Conservation (phyloP, 64 coral and sea anemone species). For the Acropora tenuis region DNA sequence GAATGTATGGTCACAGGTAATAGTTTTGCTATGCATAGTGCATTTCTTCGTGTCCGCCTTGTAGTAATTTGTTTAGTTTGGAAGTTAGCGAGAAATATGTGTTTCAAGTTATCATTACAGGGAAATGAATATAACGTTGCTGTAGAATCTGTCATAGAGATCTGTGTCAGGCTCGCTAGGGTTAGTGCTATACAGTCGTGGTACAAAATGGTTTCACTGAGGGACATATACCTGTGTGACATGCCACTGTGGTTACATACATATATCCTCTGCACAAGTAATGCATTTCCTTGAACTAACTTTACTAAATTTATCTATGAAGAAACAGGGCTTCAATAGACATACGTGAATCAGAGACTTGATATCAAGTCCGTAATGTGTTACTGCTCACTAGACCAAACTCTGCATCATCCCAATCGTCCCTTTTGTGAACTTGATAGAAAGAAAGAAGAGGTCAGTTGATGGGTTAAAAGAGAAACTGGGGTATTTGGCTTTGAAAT, state of each 20-base stretch:
- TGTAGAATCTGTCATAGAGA: slow-evolving; percentile 30
- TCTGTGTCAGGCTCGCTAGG: neutral
- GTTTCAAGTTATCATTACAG: slow-evolving; percentile 70
- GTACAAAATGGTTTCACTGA: slow-evolving; percentile 29
- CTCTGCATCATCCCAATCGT: too few relatives aligned
- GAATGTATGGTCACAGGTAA: slow-evolving; percentile 77
- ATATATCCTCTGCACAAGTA: slow-evolving; percentile 52
- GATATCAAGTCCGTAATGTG: neutral
- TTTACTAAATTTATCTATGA: slow-evolving; percentile 1
- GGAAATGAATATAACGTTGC: slow-evolving; percentile 59
- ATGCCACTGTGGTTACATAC: neutral
- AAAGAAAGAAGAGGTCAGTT: too few relatives aligned
- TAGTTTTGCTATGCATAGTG: neutral
- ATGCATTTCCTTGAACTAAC: slow-evolving; percentile 26
- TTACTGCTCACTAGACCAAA: slow-evolving; percentile 6
- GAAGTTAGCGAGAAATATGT: slow-evolving; percentile 61
- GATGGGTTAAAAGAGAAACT: too few relatives aligned
- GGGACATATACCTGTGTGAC: slow-evolving; percentile 63
- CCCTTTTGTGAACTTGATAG: too few relatives aligned
- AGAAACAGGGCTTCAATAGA: neutral
- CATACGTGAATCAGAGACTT: neutral
- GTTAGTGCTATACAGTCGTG: neutral
- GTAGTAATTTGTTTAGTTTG: slow-evolving; percentile 15
- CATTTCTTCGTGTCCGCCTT: slow-evolving; percentile 17
- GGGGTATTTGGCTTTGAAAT: too few relatives aligned